These are phyloP conservation scores for Poeciliopsis occidentalis DNA, from an alignment of 2,113 vertebrate species.

Conservation along the genomic window DNA sequence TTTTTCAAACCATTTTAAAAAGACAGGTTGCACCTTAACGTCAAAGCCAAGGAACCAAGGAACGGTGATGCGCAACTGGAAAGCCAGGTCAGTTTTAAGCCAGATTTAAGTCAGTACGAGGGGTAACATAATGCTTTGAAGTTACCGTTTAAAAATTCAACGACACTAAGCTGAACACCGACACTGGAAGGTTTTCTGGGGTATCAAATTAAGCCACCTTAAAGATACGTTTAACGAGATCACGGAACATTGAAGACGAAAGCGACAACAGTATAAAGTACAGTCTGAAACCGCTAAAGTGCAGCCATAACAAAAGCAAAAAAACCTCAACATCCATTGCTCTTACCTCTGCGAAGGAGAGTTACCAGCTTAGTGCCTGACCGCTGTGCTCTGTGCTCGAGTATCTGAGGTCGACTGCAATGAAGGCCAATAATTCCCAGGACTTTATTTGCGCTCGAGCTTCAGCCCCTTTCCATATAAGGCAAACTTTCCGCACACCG, in stretches of 20 bases:
- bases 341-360: conserved; percentile 64
- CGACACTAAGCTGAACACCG: neutral
- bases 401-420: conserved; percentile 57
- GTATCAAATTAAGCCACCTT: neutral
- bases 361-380: conserved; percentile 15
- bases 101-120: conserved; percentile 20
- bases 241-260: neutral
- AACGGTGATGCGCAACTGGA: conserved; percentile 28
- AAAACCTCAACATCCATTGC: neutral
- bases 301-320: neutral
- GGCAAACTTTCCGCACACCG: conserved; percentile 79
- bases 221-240: neutral
- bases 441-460: conserved; percentile 65
- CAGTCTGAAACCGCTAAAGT: neutral
- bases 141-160: neutral
- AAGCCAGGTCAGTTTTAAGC: conserved; percentile 42
- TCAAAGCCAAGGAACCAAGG: conserved; percentile 23
- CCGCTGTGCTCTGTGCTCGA: conserved; percentile 8
- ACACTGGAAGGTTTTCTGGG: neutral
- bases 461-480: conserved; percentile 81
- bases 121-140: neutral
- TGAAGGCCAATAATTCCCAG: conserved; percentile 28
- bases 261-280: neutral
- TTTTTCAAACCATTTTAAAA: neutral
- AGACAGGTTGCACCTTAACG: neutral